Evolutionary conservation across 2,888 invertebrate genomes (phyloP).

Genomic region (Netelia melanura): DNA sequence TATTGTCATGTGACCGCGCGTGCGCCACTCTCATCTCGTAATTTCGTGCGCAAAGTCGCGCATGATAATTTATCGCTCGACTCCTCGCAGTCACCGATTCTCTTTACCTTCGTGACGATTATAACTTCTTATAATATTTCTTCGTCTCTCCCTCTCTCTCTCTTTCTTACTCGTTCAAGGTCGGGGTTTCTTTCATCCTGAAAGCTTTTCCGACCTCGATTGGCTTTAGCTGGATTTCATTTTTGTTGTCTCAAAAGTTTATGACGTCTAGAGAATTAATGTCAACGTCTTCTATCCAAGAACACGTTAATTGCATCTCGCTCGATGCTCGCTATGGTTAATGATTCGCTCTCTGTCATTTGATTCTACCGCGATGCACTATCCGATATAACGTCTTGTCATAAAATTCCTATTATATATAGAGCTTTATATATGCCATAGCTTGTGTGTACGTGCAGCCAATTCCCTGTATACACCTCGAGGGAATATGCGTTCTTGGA

Average conservation of each 20-base stretch:
- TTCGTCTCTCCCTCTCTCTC: conserved; percentile 10
- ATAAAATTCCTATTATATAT: conserved; percentile 47
- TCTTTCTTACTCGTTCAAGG: conserved; percentile 14
- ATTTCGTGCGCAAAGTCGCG: conserved; percentile 62
- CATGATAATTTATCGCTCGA: conserved; percentile 78
- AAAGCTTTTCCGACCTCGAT: conserved; percentile 7
- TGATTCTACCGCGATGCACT: conserved; percentile 4
- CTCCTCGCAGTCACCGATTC: conserved; percentile 49
- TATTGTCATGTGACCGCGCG: conserved; percentile 47
- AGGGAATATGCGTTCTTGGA: conserved; percentile 30
- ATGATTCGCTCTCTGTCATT: conserved; percentile 33
- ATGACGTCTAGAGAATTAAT: neutral
- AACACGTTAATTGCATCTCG: conserved; percentile 32
- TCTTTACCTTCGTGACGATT: conserved; percentile 36
- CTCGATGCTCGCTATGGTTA: conserved; percentile 18
- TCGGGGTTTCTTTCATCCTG: conserved; percentile 25
- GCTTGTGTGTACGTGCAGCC: neutral
- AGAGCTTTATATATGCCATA: neutral
- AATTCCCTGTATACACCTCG: conserved; percentile 18
- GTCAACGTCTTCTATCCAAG: conserved; percentile 5
- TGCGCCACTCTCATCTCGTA: conserved; percentile 61
- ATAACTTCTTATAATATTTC: conserved; percentile 40
- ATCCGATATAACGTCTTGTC: conserved; percentile 10
- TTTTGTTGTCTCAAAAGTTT: neutral
- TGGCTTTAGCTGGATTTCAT: neutral